These are phyloP conservation scores for Oligia fasciuncula DNA, from an alignment of 2,888 invertebrate genomes.

Conservation along the genomic window DNA sequence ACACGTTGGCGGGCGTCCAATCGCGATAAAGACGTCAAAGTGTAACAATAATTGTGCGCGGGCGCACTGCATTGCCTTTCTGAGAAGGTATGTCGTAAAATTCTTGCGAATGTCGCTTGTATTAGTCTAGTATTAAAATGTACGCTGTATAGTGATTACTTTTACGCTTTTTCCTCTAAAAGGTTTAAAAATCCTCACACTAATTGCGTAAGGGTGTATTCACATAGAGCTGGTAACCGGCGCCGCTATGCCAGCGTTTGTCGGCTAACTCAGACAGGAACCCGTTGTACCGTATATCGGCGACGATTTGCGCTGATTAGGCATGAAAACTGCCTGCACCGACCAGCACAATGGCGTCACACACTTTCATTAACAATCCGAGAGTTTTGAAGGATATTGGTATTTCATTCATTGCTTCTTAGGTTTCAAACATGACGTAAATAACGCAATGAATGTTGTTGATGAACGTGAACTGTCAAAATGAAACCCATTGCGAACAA, in stretches of 20 bases:
- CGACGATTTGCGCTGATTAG: neutral
- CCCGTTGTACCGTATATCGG: neutral
- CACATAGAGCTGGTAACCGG: neutral
- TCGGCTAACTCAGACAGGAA: no score
- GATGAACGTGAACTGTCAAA: no score
- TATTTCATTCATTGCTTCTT: no score
- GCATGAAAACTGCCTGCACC: no score
- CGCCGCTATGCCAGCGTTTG: neutral
- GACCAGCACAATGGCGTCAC: no score
- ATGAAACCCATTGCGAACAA: neutral
- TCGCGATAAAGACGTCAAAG: constrained; percentile 52
- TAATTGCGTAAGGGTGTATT: neutral
- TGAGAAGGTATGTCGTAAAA: constrained; percentile 53
- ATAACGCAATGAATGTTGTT: no score
- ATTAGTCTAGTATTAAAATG: constrained; percentile 40
- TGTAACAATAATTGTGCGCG: constrained; percentile 53
- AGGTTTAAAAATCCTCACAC: neutral
- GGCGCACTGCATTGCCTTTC: constrained; percentile 52
- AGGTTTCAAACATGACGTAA: no score
- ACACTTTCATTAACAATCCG: no score
- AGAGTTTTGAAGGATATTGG: no score
- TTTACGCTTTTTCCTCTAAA: constrained; percentile 2
- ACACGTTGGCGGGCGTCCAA: constrained; percentile 46
- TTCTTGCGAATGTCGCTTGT: constrained; percentile 35
- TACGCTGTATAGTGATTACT: constrained; percentile 7